Base-by-base conservation (phyloP, 2,113 vertebrate species). In the Potamarius usumacintae region DNA sequence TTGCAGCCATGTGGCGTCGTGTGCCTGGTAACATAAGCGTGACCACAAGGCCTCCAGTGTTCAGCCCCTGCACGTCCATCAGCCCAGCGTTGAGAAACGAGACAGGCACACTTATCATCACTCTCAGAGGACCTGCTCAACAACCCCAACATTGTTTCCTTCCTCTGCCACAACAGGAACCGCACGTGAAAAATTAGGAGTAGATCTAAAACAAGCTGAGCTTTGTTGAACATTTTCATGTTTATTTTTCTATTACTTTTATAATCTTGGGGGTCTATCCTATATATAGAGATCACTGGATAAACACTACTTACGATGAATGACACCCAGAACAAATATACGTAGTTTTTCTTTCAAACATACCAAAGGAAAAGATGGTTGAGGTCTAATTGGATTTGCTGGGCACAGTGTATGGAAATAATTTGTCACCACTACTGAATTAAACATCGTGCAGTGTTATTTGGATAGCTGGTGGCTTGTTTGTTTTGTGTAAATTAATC, bases 1-100 rank as follows among this genome's bases (percentile, higher is more conserved):
- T 95, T 95, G 95, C 92, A 93, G 94, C 94, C 95, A 95, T 95
- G 94, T 96, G 95, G 92, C 91, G 89, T 85, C n/a, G 86, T 92
- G 91, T 84, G 90, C 90, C 91, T 88, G 76, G 55, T 86, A 87
- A 90, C 89, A 86, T 83, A 67, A 80, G 57, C 72, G 12, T 79
- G 52, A 90, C 91, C 92, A 96, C 95, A 95, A 95, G 93, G 93
- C 93, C 88, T 90, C 92, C 91, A 94, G 93, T 95, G 95, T 95
- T 95, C 92, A 85, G 86, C 89, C 84, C 86, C 91, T 87, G 91
- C 92, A 91, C 89, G 91, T 92, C 93, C 93, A 92, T 94, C 94
- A 93, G 93, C 92, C 94, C 92, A 90, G 92, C 2, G 92, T 87
- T 89, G 87, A 92, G 92, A 87, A 84, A 92, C 92, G 91, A 91